Evolutionary conservation across 2,113 vertebrate species (phyloP).

Genomic region (Rhagologus leucostigma): DNA sequence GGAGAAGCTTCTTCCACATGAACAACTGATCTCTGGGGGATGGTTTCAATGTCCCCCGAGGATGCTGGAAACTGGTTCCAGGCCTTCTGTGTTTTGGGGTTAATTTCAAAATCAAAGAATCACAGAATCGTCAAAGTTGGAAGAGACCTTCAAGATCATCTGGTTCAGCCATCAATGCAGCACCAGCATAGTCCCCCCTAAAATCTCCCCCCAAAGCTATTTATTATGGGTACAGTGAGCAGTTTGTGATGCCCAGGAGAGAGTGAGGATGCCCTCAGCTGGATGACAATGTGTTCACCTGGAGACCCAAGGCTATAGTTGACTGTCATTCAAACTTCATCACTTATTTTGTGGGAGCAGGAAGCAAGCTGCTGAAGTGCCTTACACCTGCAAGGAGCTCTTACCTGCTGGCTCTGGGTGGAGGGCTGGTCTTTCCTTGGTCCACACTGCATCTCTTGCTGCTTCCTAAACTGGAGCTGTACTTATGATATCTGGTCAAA

Average conservation of each 20-base stretch:
- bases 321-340: not conserved
- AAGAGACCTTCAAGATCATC: not conserved
- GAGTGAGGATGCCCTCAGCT: not conserved
- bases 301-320: not conserved
- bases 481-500: not conserved
- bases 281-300: not conserved
- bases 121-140: not conserved
- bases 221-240: not conserved
- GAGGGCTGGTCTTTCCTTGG: not conserved
- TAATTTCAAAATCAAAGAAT: not conserved
- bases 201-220: not conserved
- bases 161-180: not conserved
- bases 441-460: fast-evolving
- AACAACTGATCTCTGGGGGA: not conserved
- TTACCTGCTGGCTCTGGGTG: not conserved
- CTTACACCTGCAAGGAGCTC: not conserved
- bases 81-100: not conserved
- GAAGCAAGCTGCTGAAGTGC: not conserved
- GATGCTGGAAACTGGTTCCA: not conserved
- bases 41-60: not conserved
- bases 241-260: not conserved
- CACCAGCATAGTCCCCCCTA: not conserved
- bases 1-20: not conserved
- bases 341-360: not conserved
- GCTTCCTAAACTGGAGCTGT: not conserved